phyloP scores from a whole-genome alignment of 2,888 invertebrate genomes.

The Thelaira solivaga region DNA sequence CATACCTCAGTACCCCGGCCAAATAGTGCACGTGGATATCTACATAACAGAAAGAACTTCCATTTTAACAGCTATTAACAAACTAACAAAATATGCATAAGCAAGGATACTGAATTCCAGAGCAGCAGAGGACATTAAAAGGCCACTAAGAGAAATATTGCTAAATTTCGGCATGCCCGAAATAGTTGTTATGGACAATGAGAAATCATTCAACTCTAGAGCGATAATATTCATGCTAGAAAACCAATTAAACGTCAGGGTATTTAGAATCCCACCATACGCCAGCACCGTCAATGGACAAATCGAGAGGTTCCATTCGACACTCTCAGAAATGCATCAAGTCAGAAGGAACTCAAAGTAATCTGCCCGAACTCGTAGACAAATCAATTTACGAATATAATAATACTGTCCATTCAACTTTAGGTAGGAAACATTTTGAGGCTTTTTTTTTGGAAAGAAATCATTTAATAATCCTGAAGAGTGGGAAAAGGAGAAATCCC shows the following conservation, averaged over 20 bases:
- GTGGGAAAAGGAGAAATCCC: slow-evolving; percentile 3
- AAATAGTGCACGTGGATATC: slow-evolving; percentile 7
- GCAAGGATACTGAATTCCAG: slow-evolving; percentile 25
- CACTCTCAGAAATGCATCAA: slow-evolving; percentile 5
- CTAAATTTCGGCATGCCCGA: slow-evolving; percentile 45
- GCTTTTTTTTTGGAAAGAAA: not conserved
- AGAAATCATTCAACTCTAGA: slow-evolving; percentile 51
- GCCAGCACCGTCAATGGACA: slow-evolving; percentile 39
- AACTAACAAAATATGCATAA: slow-evolving; percentile 22
- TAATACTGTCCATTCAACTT: slow-evolving; percentile 42
- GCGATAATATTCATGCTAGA: slow-evolving; percentile 50
- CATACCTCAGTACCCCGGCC: not conserved
- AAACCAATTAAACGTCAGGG: slow-evolving; percentile 28
- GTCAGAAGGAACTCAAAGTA: no score
- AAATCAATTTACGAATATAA: slow-evolving; percentile 55
- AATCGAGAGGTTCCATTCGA: slow-evolving; percentile 61
- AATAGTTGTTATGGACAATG: slow-evolving; percentile 50
- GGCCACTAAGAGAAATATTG: slow-evolving; percentile 45
- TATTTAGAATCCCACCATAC: slow-evolving; percentile 53
- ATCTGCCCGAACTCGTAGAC: slow-evolving; percentile 32
- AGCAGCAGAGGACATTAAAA: slow-evolving; percentile 36
- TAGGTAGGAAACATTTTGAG: slow-evolving; percentile 36
- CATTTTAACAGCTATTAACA: slow-evolving; percentile 16
- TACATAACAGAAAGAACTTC: slow-evolving; percentile 1
- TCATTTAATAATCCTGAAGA: no score